These are phyloP conservation scores for Nematostella vectensis DNA, from an alignment of 92 coral and sea anemone genomes.

Conservation along the genomic window DNA sequence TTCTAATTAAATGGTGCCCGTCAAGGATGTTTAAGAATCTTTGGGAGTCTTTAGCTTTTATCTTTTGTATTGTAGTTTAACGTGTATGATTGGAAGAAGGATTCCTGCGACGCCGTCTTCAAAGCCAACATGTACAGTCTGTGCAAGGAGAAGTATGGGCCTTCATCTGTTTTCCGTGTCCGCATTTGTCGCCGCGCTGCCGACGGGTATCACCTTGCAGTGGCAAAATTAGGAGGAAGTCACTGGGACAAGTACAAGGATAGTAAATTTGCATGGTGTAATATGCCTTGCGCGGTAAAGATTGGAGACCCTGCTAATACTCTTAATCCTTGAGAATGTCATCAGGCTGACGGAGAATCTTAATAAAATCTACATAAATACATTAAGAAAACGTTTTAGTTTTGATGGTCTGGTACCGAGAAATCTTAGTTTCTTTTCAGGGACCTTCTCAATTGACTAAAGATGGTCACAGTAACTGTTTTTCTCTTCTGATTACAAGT, in stretches of 20 bases:
- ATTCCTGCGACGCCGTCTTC: not conserved
- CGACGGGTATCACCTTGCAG: conserved; percentile 35
- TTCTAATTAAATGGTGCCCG: too few relatives aligned
- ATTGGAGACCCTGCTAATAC: conserved; percentile 24
- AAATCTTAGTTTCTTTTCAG: too few relatives aligned
- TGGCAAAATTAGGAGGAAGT: conserved; percentile 29
- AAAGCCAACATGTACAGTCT: conserved; percentile 1
- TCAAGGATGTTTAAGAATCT: too few relatives aligned
- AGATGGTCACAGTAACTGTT: too few relatives aligned
- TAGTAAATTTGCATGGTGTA: conserved; percentile 34
- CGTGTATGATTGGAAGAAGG: not conserved
- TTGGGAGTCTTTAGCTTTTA: too few relatives aligned
- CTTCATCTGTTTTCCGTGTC: conserved; percentile 5
- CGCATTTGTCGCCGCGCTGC: conserved; percentile 29
- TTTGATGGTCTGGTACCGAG: too few relatives aligned
- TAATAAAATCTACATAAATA: too few relatives aligned
- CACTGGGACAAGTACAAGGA: conserved; percentile 13
- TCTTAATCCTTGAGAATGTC: not conserved
- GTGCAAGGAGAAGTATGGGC: conserved; percentile 5
- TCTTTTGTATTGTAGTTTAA: not conserved
- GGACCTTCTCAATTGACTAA: too few relatives aligned
- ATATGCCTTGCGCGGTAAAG: conserved; percentile 21
- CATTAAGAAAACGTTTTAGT: too few relatives aligned
- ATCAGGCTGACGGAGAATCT: too few relatives aligned
- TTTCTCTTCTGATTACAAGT: too few relatives aligned